Conservation (phyloP, 2,797 vertebrate species). For the Mormyrus proboscirostris region DNA sequence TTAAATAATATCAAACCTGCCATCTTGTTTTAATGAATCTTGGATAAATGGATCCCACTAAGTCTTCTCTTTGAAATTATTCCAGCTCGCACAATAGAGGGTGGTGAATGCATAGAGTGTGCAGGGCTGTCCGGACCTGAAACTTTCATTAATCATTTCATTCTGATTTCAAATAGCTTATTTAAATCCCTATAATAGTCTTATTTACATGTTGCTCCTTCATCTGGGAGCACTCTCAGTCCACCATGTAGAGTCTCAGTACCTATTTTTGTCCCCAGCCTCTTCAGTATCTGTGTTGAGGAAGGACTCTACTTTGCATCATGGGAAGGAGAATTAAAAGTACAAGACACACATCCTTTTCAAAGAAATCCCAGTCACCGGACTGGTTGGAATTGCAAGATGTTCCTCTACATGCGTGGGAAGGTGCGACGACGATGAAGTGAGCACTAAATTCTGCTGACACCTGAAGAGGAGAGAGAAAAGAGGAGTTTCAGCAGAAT, state of each 20-base stretch:
- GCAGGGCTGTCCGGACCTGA: not conserved
- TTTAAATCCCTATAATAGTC: not conserved
- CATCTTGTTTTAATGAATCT: not conserved
- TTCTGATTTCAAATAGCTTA: not conserved
- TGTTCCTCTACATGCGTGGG: not conserved
- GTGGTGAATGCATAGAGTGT: not conserved
- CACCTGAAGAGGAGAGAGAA: not conserved
- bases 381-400: not conserved
- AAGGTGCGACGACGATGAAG: not conserved
- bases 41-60: not conserved
- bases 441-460: not conserved
- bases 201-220: not conserved
- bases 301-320: not conserved
- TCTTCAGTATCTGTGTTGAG: not conserved
- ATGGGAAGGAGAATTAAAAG: not conserved
- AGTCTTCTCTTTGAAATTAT: not conserved
- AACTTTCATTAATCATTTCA: constrained; percentile 1
- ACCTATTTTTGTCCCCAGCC: not conserved
- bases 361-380: not conserved
- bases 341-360: not conserved
- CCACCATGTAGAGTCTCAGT: not conserved
- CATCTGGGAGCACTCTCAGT: no score
- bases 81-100: not conserved
- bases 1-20: not conserved
- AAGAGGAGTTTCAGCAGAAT: not conserved